Conservation (phyloP, 2,797 vertebrate species). For the Staurois parvus region DNA sequence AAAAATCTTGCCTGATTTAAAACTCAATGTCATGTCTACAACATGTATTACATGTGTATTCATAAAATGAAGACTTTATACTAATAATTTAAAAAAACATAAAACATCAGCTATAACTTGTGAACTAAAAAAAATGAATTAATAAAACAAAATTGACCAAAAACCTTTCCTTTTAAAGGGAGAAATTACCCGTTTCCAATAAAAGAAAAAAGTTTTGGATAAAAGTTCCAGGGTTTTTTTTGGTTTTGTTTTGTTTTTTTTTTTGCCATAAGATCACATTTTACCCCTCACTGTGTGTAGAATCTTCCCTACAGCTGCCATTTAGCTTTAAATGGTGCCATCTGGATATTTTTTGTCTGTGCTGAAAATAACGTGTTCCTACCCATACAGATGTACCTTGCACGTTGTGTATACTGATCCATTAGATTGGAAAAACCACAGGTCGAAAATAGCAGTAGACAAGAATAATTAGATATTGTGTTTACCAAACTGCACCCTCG, state of each 20-base stretch:
- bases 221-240: not conserved
- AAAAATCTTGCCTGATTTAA: no score
- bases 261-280: slow-evolving; percentile 14
- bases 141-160: not conserved
- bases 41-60: no score
- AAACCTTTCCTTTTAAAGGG: not conserved
- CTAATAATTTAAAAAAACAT: no score
- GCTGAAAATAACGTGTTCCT: slow-evolving; percentile 36
- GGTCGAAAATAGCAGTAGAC: slow-evolving; percentile 41
- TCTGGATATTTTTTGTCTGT: slow-evolving; percentile 38
- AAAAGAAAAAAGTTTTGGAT: slow-evolving; percentile 12
- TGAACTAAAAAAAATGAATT: not conserved
- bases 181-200: not conserved
- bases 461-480: slow-evolving; percentile 26
- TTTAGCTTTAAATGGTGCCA: slow-evolving; percentile 48
- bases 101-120: no score
- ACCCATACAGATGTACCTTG: slow-evolving; percentile 13
- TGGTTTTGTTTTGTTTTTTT: no score
- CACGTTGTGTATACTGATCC: slow-evolving; percentile 33
- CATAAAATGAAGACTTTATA: no score
- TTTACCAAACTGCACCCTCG: slow-evolving; percentile 23
- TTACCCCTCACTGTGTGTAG: slow-evolving; percentile 14
- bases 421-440: slow-evolving; percentile 34
- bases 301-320: slow-evolving; percentile 44
- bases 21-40: no score